Conservation (phyloP, 2,888 invertebrate species). For the Amiota mariae region DNA sequence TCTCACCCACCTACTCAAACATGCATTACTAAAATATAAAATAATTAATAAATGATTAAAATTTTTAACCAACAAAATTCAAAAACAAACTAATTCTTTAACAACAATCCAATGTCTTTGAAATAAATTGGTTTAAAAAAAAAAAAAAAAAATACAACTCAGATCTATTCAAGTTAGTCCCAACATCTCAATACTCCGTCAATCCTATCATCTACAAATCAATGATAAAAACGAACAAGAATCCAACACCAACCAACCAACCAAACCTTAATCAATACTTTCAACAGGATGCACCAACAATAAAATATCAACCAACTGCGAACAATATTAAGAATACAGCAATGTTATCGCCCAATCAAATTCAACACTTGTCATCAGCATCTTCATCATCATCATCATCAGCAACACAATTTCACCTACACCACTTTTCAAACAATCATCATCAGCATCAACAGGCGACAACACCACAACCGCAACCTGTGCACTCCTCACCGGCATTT, state of each 20-base stretch:
- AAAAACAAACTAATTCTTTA: no score
- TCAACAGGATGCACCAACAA: slow-evolving; percentile 69
- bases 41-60: no score
- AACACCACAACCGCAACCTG: slow-evolving; percentile 61
- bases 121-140: slow-evolving; percentile 6
- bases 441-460: slow-evolving; percentile 60
- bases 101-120: no score
- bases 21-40: no score
- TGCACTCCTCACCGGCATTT: slow-evolving; percentile 72
- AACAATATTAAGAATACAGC: slow-evolving; percentile 61
- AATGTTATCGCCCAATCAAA: slow-evolving; percentile 67
- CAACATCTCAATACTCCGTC: not conserved
- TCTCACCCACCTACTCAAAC: no score
- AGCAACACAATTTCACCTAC: slow-evolving; percentile 51
- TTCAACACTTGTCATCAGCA: slow-evolving; percentile 63
- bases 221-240: no score
- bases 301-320: slow-evolving; percentile 61
- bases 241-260: slow-evolving; percentile 9
- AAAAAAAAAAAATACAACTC: slow-evolving; percentile 25
- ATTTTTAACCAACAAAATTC: no score
- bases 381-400: slow-evolving; percentile 52
- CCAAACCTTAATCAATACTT: not conserved
- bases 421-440: slow-evolving; percentile 57
- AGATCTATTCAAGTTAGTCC: no score
- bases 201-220: not conserved